These are phyloP conservation scores for Cirrhinus mrigala DNA, from an alignment of 2,797 vertebrate species.

Conservation along the genomic window DNA sequence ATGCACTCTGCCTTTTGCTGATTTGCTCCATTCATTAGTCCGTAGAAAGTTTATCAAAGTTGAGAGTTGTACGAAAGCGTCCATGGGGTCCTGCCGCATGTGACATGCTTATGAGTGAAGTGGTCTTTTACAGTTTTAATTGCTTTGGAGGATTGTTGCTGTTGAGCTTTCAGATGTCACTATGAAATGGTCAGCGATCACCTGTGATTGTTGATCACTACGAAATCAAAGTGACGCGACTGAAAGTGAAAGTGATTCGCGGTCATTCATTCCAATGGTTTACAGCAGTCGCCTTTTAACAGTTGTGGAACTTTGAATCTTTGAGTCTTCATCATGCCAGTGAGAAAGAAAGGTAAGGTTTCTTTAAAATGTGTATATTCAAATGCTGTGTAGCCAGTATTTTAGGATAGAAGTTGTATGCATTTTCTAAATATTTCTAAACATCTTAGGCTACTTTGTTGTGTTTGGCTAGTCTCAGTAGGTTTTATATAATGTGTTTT, in stretches of 20 bases:
- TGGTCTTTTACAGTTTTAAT: neutral
- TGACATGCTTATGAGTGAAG: conserved; percentile 19
- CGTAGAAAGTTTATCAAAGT: conserved; percentile 27
- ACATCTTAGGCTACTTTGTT: neutral
- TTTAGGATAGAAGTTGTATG: neutral
- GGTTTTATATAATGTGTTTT: conserved; percentile 27
- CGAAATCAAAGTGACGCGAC: conserved; percentile 12
- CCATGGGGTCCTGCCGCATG: neutral
- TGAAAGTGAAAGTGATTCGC: conserved; percentile 28
- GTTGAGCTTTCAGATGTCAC: conserved; percentile 2
- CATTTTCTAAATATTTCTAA: neutral
- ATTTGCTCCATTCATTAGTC: conserved; percentile 41
- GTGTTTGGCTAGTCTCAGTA: neutral
- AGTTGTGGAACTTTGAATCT: conserved; percentile 22
- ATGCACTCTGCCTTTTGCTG: neutral
- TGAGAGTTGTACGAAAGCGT: neutral
- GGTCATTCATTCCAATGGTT: conserved; percentile 47
- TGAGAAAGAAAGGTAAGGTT: conserved; percentile 81
- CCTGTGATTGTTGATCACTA: neutral
- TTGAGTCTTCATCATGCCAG: conserved; percentile 74
- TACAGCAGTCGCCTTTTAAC: neutral
- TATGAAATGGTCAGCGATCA: neutral
- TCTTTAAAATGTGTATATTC: neutral
- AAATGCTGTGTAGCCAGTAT: neutral
- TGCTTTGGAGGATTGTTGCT: neutral